Base-by-base conservation (phyloP, 2,797 vertebrate genomes). In the Darevskia nairensis region DNA sequence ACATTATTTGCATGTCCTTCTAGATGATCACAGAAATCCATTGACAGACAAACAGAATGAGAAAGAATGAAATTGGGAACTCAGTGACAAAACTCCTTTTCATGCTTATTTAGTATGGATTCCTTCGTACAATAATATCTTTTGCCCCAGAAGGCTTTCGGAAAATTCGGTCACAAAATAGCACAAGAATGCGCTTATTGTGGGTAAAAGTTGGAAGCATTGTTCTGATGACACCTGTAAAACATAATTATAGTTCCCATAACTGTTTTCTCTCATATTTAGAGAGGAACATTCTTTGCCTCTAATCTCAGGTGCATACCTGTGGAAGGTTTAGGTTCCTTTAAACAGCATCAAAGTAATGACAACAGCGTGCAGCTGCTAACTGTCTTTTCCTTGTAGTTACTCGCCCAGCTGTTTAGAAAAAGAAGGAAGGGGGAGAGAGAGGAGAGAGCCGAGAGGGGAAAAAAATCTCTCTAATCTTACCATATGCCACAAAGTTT, bases 401-500 rank as follows among this genome's bases (percentile, higher is more conserved):
- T 96, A 94, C 93, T 96, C 94, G 93, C 95, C 96, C 96, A 97
- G 97, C 97, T 97, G 97, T 97, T 96, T 94, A 92, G 95, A 96
- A 91, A 86, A 94, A 88, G 94, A 97, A 96, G 97, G 94, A 97
- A 97, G 95, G 97, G 96, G 97, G 97, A 97, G 96, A 92, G 92
- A 93, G 93, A 89, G 92, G 50, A 55, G 50, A 15, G 50, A 55
- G 50, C 50, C 15, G 50, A 15, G 50, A 55, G 50, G 7, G 91
- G 97, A 97, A 97, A 96, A 97, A 97, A 97, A 96, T 96, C 97
- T 98, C 97, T 98, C 98, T 98, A 97, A 98, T 97, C 98, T 97
- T 81, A 97, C 98, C 98, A 98, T 98, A 98, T 98, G 98, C 98
- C 97, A 95, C 95, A 95, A 96, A 97, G 98, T 97, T 96, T 95